Percentiles rank a stretch among this genome's conserved stretches.
Evolutionary conservation across 2,797 vertebrate species (phyloP).

Genomic region (Pangasius mekongensis): DNA sequence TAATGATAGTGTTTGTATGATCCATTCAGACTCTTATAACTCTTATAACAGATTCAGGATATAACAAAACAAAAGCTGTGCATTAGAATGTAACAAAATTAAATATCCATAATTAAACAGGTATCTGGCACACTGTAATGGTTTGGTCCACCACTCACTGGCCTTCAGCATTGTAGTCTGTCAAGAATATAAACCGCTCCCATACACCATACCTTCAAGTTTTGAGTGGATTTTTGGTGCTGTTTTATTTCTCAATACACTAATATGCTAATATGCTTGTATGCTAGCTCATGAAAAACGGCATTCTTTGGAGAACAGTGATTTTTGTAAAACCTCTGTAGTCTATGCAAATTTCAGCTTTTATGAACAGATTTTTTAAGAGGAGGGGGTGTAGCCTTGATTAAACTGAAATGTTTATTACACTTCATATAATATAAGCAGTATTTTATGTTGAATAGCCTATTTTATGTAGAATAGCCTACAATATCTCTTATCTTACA

Average conservation of each 20-base stretch:
- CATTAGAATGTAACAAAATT: not conserved
- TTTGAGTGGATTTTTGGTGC: not conserved
- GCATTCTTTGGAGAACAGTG: not conserved
- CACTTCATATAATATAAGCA: not conserved
- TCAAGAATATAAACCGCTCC: not conserved
- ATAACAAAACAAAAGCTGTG: not conserved
- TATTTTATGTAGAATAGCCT: not conserved
- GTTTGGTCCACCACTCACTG: not conserved
- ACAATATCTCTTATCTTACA: not conserved
- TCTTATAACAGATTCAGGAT: not conserved
- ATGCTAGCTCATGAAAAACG: not conserved
- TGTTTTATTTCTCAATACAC: not conserved
- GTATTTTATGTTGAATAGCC: not conserved
- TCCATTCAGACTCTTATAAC: not conserved
- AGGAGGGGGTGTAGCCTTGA: not conserved
- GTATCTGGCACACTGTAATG: not conserved
- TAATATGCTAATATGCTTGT: not conserved
- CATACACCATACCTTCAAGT: not conserved
- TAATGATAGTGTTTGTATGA: not conserved
- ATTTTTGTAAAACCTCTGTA: not conserved
- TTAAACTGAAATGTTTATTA: not conserved
- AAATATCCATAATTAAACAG: not conserved
- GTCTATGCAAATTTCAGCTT: not conserved
- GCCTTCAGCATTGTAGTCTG: not conserved
- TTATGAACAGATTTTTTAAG: not conserved